Percentiles rank a stretch among this genome's conserved stretches.
phyloP scores from a whole-genome alignment of 2,797 vertebrate genomes.

The Hyperoplus immaculatus region DNA sequence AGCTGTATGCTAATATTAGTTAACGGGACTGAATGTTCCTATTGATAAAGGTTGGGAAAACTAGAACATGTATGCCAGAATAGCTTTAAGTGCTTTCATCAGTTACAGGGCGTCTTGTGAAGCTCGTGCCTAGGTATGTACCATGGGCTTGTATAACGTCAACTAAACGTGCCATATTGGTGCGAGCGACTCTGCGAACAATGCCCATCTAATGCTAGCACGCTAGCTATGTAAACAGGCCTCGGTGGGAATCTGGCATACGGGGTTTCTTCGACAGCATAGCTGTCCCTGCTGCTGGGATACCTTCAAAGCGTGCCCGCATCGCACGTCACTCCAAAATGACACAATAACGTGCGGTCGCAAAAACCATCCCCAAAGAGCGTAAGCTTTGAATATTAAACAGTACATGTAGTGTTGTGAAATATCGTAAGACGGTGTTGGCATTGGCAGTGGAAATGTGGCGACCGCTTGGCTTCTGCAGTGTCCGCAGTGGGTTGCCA shows the following conservation, averaged over 20 bases:
- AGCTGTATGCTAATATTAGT: slow-evolving; percentile 62
- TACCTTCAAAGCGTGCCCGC: neutral
- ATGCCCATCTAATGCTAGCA: slow-evolving; percentile 53
- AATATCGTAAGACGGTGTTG: slow-evolving; percentile 33
- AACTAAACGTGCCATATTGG: slow-evolving; percentile 31
- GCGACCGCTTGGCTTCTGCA: slow-evolving; percentile 33
- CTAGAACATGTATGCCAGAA: neutral
- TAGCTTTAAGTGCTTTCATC: neutral
- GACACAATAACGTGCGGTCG: neutral
- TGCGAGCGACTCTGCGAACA: slow-evolving; percentile 29
- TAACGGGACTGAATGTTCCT: slow-evolving; percentile 6
- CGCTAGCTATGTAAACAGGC: slow-evolving; percentile 79
- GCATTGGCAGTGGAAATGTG: slow-evolving; percentile 37
- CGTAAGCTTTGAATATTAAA: no score
- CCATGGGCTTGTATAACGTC: slow-evolving; percentile 15
- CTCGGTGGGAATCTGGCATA: slow-evolving; percentile 36
- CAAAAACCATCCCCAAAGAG: no score
- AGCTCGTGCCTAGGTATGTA: slow-evolving; percentile 13
- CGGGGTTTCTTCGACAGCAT: slow-evolving; percentile 62
- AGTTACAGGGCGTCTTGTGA: neutral
- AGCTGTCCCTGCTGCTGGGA: slow-evolving; percentile 18
- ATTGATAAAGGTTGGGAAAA: neutral
- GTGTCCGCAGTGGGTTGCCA: slow-evolving; percentile 33
- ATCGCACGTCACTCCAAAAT: neutral
- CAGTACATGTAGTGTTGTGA: slow-evolving; percentile 17